A percentile compares a stretch with the other conserved stretches of the same genome.
Conservation (phyloP, 1,140 invertebrate genomes). For the Phortica variegata region DNA sequence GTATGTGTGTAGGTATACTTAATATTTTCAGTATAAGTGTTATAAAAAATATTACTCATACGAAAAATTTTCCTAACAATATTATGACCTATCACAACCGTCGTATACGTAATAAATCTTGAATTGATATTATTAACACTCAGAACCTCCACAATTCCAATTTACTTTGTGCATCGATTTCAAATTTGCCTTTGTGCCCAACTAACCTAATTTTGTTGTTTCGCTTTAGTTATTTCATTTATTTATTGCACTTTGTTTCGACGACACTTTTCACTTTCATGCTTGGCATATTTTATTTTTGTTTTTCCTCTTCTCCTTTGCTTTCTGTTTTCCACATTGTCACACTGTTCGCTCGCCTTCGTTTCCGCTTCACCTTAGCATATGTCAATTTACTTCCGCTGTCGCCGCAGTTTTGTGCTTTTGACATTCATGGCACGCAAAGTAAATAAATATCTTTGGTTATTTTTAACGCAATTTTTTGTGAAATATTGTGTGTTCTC, state of each 20-base stretch:
- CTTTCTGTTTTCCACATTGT: neutral
- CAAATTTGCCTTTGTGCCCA: conserved; percentile 12
- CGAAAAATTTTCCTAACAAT: neutral
- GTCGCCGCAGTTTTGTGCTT: no score
- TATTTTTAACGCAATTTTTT: no score
- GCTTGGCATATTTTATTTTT: conserved; percentile 3
- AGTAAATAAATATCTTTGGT: no score
- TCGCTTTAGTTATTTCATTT: neutral
- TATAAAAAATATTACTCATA: neutral
- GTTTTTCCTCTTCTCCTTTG: neutral
- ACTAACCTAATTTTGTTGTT: conserved; percentile 28
- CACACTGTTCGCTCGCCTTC: neutral
- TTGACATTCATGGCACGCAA: no score
- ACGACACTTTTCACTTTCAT: neutral
- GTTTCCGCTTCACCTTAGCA: no score
- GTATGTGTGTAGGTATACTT: no score
- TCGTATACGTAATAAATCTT: conserved; percentile 18
- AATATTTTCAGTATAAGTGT: neutral
- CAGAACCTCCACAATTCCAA: no score
- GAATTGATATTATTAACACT: no score
- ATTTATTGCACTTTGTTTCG: conserved; percentile 9
- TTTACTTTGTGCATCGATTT: conserved; percentile 2
- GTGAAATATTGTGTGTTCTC: no score
- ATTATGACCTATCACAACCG: conserved; percentile 12
- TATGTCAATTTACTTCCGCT: no score